Conservation (phyloP, 2,797 vertebrate genomes). For the Ptychadena robeensis region DNA sequence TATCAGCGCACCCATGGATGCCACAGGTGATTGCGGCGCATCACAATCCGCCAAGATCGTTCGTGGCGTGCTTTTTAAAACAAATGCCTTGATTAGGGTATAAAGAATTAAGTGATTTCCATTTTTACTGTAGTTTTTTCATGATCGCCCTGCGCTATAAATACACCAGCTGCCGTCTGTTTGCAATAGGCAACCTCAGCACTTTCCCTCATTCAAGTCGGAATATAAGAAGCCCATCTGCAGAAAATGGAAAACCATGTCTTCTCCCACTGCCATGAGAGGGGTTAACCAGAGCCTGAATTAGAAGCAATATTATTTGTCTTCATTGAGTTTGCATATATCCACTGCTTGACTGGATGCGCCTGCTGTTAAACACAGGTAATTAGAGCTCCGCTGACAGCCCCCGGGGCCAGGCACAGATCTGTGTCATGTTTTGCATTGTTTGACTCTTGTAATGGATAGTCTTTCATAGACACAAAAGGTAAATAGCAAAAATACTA, state of each 20-base stretch:
- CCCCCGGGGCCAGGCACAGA: slow-evolving; percentile 30
- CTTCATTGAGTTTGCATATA: slow-evolving; percentile 22
- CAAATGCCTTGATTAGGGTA: too few species aligned
- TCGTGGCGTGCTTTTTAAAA: too few species aligned
- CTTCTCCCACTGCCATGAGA: background rate
- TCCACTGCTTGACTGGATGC: slow-evolving; percentile 19
- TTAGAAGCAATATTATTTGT: slow-evolving; percentile 5
- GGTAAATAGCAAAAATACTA: slow-evolving; percentile 25
- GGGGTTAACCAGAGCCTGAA: background rate
- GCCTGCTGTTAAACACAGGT: slow-evolving; percentile 33
- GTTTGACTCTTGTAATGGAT: slow-evolving; percentile 44
- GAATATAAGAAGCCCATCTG: too few species aligned
- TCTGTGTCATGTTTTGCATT: slow-evolving; percentile 19
- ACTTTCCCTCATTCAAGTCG: background rate
- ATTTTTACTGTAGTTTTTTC: too few species aligned
- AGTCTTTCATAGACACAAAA: slow-evolving; percentile 25
- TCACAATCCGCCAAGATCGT: too few species aligned
- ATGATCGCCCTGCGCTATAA: too few species aligned
- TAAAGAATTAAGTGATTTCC: too few species aligned
- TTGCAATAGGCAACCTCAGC: background rate
- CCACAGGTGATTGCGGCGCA: too few species aligned
- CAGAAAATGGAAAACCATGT: too few species aligned
- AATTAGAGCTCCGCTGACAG: slow-evolving; percentile 19
- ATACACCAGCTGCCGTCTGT: background rate
- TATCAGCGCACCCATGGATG: too few species aligned